A percentile compares a stretch with the other conserved stretches of the same genome.
These are phyloP conservation scores for Cryptomyrus ogoouensis DNA, from an alignment of 2,113 vertebrate species.

Conservation along the genomic window DNA sequence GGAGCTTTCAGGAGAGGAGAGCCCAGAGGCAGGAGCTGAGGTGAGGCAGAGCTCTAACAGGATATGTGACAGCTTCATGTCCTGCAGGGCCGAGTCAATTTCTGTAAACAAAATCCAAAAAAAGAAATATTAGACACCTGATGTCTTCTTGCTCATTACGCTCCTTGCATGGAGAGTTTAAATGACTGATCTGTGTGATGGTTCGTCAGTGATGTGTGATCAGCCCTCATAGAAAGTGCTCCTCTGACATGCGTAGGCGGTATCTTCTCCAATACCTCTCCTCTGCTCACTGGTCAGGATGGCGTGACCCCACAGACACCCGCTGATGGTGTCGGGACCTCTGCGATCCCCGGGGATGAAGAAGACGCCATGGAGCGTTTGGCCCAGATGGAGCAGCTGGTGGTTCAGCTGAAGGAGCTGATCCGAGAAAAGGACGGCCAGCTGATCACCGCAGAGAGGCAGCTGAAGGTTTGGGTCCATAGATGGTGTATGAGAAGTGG, in stretches of 20 bases:
- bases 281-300: constrained; percentile 44
- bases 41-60: constrained; percentile 35
- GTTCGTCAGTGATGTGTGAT: background rate
- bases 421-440: constrained; percentile 77
- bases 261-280: background rate
- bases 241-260: background rate
- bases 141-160: background rate
- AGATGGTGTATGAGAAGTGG: background rate
- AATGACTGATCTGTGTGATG: background rate
- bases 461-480: constrained; percentile 63
- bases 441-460: constrained; percentile 65
- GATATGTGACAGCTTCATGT: background rate
- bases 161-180: background rate
- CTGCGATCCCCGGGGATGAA: constrained; percentile 32
- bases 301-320: constrained; percentile 49
- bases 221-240: background rate
- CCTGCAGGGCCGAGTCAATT: background rate
- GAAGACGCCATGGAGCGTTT: constrained; percentile 74
- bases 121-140: background rate
- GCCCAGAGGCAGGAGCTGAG: constrained; percentile 50
- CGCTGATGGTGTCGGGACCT: constrained; percentile 34
- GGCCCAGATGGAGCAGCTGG: constrained; percentile 73
- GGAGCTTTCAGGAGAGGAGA: constrained; percentile 77
- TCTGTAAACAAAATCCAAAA: background rate
- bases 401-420: constrained; percentile 78